Percentiles rank a stretch among this genome's conserved stretches.
These are phyloP conservation scores for Ophthalmolycus amberensis DNA, from an alignment of 2,113 vertebrate genomes.

Conservation along the genomic window DNA sequence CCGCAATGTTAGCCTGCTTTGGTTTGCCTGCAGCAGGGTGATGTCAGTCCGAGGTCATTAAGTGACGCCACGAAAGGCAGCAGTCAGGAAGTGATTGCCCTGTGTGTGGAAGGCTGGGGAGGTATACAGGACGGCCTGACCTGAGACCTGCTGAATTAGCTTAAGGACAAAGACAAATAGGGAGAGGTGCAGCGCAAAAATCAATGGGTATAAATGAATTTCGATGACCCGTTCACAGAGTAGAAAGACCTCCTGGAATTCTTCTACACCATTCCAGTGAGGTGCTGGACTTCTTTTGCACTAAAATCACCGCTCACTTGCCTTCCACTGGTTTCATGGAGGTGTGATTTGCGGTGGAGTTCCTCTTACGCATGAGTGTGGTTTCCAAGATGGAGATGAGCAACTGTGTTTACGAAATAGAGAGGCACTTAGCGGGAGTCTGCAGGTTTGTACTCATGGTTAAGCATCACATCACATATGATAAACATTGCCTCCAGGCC, in stretches of 20 bases:
- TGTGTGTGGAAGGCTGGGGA: slow-evolving; percentile 25
- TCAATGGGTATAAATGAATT: slow-evolving; percentile 47
- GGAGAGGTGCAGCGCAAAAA: slow-evolving; percentile 28
- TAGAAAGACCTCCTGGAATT: slow-evolving; percentile 26
- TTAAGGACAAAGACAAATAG: slow-evolving; percentile 33
- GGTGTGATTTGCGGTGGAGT: not conserved
- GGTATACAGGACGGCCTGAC: slow-evolving; percentile 33
- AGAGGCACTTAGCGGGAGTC: not conserved
- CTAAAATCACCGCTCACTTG: not conserved
- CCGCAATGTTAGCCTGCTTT: slow-evolving; percentile 1
- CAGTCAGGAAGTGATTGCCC: slow-evolving; percentile 10
- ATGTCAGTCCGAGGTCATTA: slow-evolving; percentile 41
- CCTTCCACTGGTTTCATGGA: not conserved
- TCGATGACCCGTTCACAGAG: slow-evolving; percentile 23
- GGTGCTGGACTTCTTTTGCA: not conserved
- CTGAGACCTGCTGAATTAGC: slow-evolving; percentile 51
- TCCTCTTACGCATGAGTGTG: not conserved
- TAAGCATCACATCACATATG: not conserved
- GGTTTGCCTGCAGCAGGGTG: not conserved
- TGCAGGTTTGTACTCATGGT: slow-evolving; percentile 3
- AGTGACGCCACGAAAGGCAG: slow-evolving; percentile 15
- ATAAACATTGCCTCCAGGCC: slow-evolving; percentile 15
- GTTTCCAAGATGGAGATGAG: not conserved
- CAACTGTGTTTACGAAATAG: not conserved
- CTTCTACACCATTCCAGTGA: not conserved